Conservation (phyloP, 2,888 invertebrate species). For the Hemistola chrysoprasaria region DNA sequence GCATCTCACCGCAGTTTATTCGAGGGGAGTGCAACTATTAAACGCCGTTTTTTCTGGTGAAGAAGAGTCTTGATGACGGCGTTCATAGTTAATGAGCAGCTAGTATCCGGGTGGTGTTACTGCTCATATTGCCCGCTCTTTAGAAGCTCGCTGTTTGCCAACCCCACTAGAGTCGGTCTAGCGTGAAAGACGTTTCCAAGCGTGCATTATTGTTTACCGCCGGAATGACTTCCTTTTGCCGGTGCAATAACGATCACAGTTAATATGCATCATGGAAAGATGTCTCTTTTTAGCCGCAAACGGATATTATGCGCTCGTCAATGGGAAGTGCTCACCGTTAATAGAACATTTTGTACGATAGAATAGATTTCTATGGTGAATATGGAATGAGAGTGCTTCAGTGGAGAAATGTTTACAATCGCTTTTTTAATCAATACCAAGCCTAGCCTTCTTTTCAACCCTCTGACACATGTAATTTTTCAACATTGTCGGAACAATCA, state of each 20-base stretch:
- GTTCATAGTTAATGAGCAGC: slow-evolving; percentile 81
- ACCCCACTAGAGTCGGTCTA: slow-evolving; percentile 56
- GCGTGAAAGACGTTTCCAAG: slow-evolving; percentile 71
- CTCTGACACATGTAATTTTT: background rate
- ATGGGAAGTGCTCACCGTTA: slow-evolving; percentile 41
- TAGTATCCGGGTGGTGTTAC: slow-evolving; percentile 73
- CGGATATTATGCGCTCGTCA: slow-evolving; percentile 45
- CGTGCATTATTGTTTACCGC: slow-evolving; percentile 72
- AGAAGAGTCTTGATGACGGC: slow-evolving; percentile 78
- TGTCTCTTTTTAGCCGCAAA: slow-evolving; percentile 39
- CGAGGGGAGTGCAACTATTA: slow-evolving; percentile 69
- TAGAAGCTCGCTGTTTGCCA: slow-evolving; percentile 63
- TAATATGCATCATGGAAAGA: slow-evolving; percentile 45
- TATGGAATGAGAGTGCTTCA: slow-evolving; percentile 15
- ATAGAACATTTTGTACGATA: slow-evolving; percentile 48
- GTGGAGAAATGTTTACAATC: slow-evolving; percentile 15
- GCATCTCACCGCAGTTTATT: slow-evolving; percentile 65
- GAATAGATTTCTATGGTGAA: slow-evolving; percentile 33
- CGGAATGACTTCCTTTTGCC: slow-evolving; percentile 72
- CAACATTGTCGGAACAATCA: too few species aligned
- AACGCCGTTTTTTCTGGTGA: slow-evolving; percentile 72
- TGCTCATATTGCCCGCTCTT: slow-evolving; percentile 73
- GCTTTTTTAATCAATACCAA: too few species aligned
- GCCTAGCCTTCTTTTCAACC: too few species aligned
- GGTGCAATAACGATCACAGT: slow-evolving; percentile 45